These are phyloP conservation scores for Thryonomys swinderianus DNA, from an alignment of 2,113 vertebrate genomes.

Conservation along the genomic window DNA sequence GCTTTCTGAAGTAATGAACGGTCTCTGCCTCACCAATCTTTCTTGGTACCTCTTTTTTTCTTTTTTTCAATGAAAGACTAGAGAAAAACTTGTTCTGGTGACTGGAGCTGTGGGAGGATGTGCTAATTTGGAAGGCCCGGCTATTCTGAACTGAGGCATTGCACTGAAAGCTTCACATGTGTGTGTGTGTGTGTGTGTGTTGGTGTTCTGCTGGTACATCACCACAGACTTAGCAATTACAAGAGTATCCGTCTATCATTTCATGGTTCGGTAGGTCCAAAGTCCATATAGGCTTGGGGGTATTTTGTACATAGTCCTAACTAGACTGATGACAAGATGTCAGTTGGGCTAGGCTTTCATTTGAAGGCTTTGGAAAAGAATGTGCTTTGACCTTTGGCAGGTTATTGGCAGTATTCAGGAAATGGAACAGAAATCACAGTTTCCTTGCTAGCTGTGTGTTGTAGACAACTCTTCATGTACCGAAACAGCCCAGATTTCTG, in stretches of 20 bases:
- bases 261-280: not conserved
- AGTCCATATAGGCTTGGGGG: not conserved
- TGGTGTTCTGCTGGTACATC: not conserved
- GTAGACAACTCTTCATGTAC: not conserved
- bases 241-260: not conserved
- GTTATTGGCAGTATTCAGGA: not conserved
- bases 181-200: no score
- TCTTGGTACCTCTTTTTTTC: not conserved
- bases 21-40: not conserved
- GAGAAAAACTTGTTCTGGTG: not conserved
- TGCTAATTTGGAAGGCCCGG: not conserved
- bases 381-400: not conserved
- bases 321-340: not conserved
- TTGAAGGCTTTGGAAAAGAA: not conserved
- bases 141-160: not conserved
- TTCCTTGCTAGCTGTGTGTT: not conserved
- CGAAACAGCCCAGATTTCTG: not conserved
- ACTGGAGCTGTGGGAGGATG: not conserved
- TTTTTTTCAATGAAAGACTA: not conserved
- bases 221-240: not conserved
- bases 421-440: not conserved
- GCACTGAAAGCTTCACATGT: not conserved
- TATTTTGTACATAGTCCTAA: not conserved
- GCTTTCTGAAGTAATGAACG: not conserved
- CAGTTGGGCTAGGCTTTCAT: not conserved